Conservation (phyloP, 2,797 vertebrate genomes). For the Notamacropus eugenii region DNA sequence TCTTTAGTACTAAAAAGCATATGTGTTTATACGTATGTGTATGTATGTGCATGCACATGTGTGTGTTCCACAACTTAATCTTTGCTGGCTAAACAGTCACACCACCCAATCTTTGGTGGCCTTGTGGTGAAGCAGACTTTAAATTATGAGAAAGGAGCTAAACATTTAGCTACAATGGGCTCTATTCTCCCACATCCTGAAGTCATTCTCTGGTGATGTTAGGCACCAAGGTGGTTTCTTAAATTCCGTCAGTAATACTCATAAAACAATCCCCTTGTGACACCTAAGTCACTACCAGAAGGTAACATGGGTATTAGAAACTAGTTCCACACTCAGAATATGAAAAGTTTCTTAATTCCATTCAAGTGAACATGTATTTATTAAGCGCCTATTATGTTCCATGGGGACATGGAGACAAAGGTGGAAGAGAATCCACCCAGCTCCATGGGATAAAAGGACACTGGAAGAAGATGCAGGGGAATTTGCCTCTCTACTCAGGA, state of each 20-base stretch:
- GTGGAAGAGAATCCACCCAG: neutral
- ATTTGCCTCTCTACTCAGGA: neutral
- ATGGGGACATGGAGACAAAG: neutral
- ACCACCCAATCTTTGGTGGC: neutral
- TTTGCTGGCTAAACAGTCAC: neutral
- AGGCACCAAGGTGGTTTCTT: neutral
- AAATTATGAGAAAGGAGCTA: neutral
- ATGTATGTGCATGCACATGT: neutral
- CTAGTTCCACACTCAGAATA: neutral
- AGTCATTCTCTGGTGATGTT: conserved; percentile 35
- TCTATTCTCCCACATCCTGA: neutral
- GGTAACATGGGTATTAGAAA: neutral
- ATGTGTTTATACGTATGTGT: neutral
- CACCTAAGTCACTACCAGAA: neutral
- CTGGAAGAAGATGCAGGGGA: neutral
- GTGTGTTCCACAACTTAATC: fast-evolving
- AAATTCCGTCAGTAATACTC: neutral
- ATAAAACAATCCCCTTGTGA: conserved; percentile 12
- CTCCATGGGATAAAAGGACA: neutral
- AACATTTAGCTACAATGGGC: conserved; percentile 1
- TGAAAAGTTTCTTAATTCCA: neutral
- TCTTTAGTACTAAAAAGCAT: neutral
- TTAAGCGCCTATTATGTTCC: neutral
- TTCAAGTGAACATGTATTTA: neutral
- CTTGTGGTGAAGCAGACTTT: conserved; percentile 12